Evolutionary conservation across 2,888 invertebrate genomes (phyloP).

Genomic region (Eutolmus rufibarbis): DNA sequence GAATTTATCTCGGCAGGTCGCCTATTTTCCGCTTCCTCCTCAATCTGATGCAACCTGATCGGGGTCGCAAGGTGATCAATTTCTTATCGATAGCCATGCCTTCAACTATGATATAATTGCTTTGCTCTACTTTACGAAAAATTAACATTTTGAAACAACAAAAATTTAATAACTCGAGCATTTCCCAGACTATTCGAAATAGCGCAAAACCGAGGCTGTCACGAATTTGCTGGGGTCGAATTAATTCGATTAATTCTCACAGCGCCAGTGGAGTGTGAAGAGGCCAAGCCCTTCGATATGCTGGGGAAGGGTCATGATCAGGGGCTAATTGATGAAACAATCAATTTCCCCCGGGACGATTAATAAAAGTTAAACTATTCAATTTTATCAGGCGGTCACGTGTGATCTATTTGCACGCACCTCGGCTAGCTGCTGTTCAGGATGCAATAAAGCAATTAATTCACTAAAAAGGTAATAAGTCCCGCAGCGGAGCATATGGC

Average conservation of each 20-base stretch:
- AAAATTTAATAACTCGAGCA: background rate
- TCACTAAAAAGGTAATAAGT: background rate
- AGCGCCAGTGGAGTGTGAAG: background rate
- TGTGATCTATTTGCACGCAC: constrained; percentile 4
- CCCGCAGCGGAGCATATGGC: background rate
- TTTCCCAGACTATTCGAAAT: background rate
- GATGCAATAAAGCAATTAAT: background rate
- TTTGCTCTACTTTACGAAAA: background rate
- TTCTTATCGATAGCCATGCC: background rate
- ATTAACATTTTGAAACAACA: background rate
- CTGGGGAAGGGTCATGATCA: background rate
- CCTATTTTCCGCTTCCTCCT: background rate
- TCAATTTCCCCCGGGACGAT: background rate
- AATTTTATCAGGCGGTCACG: background rate
- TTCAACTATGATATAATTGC: background rate
- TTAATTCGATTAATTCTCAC: background rate
- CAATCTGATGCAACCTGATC: background rate
- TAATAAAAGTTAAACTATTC: background rate
- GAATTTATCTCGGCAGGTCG: background rate
- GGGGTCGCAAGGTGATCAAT: background rate
- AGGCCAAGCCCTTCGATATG: background rate
- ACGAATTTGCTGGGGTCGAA: background rate
- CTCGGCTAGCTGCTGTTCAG: background rate
- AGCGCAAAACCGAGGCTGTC: background rate
- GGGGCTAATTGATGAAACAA: background rate